Evolutionary conservation across 2,113 vertebrate genomes (phyloP), one percentile per base, ranked within the genome.

Genomic region (Corythaixoides concolor): DNA sequence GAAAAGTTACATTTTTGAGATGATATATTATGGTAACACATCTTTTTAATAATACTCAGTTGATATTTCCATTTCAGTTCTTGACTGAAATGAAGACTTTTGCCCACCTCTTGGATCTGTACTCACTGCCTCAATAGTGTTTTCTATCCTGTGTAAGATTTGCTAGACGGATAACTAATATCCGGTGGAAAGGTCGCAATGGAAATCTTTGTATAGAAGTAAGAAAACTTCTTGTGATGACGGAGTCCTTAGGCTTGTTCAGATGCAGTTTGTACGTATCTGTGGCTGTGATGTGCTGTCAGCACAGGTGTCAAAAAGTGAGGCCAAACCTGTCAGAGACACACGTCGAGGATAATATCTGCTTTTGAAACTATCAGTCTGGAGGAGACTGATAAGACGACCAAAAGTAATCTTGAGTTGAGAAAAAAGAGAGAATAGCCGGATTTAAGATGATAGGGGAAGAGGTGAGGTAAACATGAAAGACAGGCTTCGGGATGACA

Each of bases 361-460:
- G 67, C 39, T 89, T 93, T 95, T 88, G 90, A 95, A 97, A 81
- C 95, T 49, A 73, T 93, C 96, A 66, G 83, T 56, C 96, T 97
- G 93, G 92, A 93, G 83, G 93, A 94, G 92, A 45, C 95, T 97
- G 97, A 97, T 97, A 97, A 96, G 93, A 27, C 15, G 11, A 87
- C 81, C 69, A 76, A 66, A 84, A 94, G 92, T 85, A 95, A 97
- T 92, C 95, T 92, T 27, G 43, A 96, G 75, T 50, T 93, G 84
- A 93, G 95, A 90, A 95, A 45, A 96, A 76, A 78, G 81, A 64
- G 59, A 89, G 81, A 90, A 94, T 89, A 90, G 62, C 30, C 73
- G 95, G 95, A 94, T 93, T 94, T 94, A 79, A 93, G 88, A 85
- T 86, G 90, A 81, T 84, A 88, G 85, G 56, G 35, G 55, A 92